These are phyloP conservation scores for Mohoua ochrocephala DNA, from an alignment of 2,113 vertebrate genomes.

Conservation along the genomic window DNA sequence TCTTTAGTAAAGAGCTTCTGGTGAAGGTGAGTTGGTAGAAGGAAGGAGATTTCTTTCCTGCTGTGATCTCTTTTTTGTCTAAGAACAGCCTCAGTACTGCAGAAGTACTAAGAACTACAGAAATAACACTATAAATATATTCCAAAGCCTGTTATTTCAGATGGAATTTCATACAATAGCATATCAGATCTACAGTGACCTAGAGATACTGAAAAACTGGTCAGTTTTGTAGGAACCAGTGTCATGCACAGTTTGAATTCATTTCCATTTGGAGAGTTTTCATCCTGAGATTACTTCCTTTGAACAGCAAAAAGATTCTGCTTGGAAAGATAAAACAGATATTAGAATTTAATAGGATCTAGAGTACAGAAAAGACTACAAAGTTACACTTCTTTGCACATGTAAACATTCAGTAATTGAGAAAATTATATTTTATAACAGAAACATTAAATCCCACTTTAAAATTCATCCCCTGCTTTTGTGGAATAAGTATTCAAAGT, in stretches of 20 bases:
- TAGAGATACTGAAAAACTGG: not conserved
- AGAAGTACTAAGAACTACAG: not conserved
- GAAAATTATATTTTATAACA: not conserved
- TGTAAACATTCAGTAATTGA: not conserved
- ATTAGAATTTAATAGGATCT: not conserved
- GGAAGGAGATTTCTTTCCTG: not conserved
- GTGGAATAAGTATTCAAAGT: not conserved
- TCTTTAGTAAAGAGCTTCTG: not conserved
- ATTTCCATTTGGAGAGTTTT: not conserved
- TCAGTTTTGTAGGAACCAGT: not conserved
- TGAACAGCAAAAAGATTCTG: not conserved
- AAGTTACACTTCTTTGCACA: not conserved
- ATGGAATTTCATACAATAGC: not conserved
- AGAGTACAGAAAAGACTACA: not conserved
- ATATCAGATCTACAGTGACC: not conserved
- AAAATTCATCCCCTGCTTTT: not conserved
- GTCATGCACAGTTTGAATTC: not conserved
- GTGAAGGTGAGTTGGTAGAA: not conserved
- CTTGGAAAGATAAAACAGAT: not conserved
- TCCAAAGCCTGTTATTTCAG: not conserved
- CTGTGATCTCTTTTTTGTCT: not conserved
- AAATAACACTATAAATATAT: not conserved
- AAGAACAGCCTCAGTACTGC: not conserved
- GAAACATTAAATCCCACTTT: not conserved
- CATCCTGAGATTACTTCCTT: not conserved